Percentiles rank a stretch among this genome's conserved stretches.
These are phyloP conservation scores for Diaprepes abbreviatus DNA, from an alignment of 2,888 invertebrate genomes.

Conservation along the genomic window DNA sequence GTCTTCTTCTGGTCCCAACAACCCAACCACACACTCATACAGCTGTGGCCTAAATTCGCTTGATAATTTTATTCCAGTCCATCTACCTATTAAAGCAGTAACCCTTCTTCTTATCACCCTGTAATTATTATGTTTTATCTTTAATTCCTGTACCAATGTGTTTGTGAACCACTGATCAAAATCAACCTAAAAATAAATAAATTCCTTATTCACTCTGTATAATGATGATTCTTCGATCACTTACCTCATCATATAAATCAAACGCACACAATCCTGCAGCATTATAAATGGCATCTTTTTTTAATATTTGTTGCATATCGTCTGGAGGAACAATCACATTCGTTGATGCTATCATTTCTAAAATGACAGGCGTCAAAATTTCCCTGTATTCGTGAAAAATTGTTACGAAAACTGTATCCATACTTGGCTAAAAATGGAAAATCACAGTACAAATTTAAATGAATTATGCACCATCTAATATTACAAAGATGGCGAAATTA, in stretches of 20 bases:
- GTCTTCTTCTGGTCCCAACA: slow-evolving; percentile 80
- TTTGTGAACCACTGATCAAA: slow-evolving; percentile 94
- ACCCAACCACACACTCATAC: slow-evolving; percentile 82
- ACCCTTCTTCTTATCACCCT: slow-evolving; percentile 86
- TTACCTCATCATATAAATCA: slow-evolving; percentile 89
- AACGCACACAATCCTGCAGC: slow-evolving; percentile 91
- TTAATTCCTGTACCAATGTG: slow-evolving; percentile 85
- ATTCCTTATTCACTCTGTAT: not conserved
- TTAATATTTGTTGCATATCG: slow-evolving; percentile 83
- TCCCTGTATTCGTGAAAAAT: slow-evolving; percentile 85
- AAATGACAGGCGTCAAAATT: slow-evolving; percentile 80
- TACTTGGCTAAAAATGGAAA: slow-evolving; percentile 78
- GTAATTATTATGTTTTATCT: slow-evolving; percentile 85
- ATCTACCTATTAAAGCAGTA: slow-evolving; percentile 86
- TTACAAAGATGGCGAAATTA: too few relatives aligned
- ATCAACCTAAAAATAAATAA: slow-evolving; percentile 75
- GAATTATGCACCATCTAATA: too few relatives aligned
- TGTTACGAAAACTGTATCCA: slow-evolving; percentile 87
- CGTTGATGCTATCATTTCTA: slow-evolving; percentile 78
- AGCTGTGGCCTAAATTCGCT: slow-evolving; percentile 83
- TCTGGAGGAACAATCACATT: slow-evolving; percentile 77
- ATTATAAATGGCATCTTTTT: slow-evolving; percentile 94
- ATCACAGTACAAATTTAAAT: slow-evolving; percentile 2
- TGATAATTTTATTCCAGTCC: slow-evolving; percentile 88
- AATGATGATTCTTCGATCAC: not conserved